Base-by-base conservation (phyloP, 2,888 invertebrate species). In the Tetramorium bicarinatum region DNA sequence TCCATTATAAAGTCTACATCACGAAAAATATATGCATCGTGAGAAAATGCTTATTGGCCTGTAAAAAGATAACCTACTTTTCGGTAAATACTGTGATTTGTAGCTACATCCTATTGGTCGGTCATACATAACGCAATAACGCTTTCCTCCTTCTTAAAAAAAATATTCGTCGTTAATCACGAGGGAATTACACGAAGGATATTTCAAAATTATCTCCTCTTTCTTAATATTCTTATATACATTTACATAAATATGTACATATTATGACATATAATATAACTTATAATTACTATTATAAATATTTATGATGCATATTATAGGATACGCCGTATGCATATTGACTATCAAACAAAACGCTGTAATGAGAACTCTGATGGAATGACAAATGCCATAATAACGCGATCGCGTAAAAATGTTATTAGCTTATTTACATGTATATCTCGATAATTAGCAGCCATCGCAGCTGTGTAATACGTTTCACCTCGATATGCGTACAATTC, bases 51-150 rank as follows among this genome's bases (percentile, higher is more conserved):
- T 69, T 69, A 59, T 69, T 69, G 67, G 69, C 25, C 79, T 41
- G 71, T 71, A 61, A 80, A 15, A 69, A 47, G 49, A 59, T 80
- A 71, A 71, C 59, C 71, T 49, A 71, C 71, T 59, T 69, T 71
- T 38, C 47, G 13, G 25, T 38, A 71, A 80, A 71, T 69, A 59
- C 44, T 34, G 47, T 69, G 52, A 79, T 69, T 79, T 59, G 44
- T 56, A 15, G 56, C n/a, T 44, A 4, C 13, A 21, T 18, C 4
- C 21, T 29, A 15, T 59, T 44, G n/a, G 13, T 41, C 47, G n/a
- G 13, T 41, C 47, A 56, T n/a, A 34, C 34, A 67, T 38, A 29
- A 21, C 13, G 9, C 15, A 69, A 4, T 41, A 64, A 47, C 18
- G 41, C 9, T 54, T 44, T 54, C 9, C n/a, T 41, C 11, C 18